A percentile compares a stretch with the other conserved stretches of the same genome.
Conservation (phyloP, 2,888 invertebrate genomes). For the Syrphus vitripennis region DNA sequence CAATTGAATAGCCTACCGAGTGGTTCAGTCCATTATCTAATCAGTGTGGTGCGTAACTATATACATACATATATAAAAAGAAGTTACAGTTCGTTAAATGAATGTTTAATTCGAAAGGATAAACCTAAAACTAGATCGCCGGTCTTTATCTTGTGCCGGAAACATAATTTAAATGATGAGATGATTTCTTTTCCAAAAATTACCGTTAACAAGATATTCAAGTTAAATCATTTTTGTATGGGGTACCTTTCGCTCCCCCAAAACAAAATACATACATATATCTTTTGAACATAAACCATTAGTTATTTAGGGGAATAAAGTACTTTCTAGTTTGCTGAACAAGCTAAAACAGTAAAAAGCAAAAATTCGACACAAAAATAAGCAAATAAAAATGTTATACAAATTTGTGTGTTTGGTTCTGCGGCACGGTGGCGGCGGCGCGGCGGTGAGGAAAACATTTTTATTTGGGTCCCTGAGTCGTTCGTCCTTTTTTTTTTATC, state of each 20-base stretch:
- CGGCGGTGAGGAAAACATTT: neutral
- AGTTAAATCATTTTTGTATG: neutral
- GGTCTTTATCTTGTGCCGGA: no score
- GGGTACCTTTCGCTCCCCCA: neutral
- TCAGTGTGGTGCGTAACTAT: no score
- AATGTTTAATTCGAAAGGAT: no score
- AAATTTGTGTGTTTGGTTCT: neutral
- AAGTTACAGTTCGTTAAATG: no score
- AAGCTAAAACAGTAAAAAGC: neutral
- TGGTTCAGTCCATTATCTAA: no score
- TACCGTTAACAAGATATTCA: neutral
- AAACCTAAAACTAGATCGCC: no score
- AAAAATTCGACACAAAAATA: no score
- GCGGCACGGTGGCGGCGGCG: no score
- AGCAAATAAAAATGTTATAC: neutral
- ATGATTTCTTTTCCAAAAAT: neutral
- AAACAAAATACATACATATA: no score
- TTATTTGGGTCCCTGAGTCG: neutral
- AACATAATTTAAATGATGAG: no score
- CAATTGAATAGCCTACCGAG: no score
- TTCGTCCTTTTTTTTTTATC: slow-evolving; percentile 19
- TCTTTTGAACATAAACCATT: neutral
- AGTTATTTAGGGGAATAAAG: neutral
- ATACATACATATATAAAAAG: no score
- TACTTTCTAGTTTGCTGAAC: neutral